Base-by-base conservation (phyloP, 2,797 vertebrate species). In the Coendou prehensilis region DNA sequence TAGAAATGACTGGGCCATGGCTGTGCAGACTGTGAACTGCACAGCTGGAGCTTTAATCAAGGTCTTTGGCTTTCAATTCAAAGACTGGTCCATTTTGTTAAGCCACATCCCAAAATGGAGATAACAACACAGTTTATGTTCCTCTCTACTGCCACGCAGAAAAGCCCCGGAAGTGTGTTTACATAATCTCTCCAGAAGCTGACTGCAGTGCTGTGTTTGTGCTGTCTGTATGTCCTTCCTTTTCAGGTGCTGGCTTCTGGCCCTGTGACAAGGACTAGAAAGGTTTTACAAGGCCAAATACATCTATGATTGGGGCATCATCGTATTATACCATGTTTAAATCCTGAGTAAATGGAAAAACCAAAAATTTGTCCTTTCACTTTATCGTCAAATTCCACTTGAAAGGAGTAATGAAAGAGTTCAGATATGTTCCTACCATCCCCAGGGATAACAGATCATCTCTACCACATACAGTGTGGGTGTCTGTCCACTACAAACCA, bases 281-380 rank as follows among this genome's bases (percentile, higher is more conserved):
- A 87, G 73, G 81, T 45, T 95, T 93, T 75, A 57, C 81, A 95
- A 95, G 59, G 84, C 17, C 91, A 96, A 89, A 50, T 18, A 61
- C 59, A 89, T 61, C 69, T 96, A 52, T 81, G 81, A 88, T 61
- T 89, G 87, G 85, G 47, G 93, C 6, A 2, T 47, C 52, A 15
- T 6, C 45, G 23, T 57, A 91, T 87, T 54, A 69, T 59, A 91
- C 26, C 50, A 61, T 80, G 76, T 82, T 96, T 93, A 89, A 86
- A 79, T 95, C 56, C 47, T 6, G 28, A 86, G 47, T 96, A 92
- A 94, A 91, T 87, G 28, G 71, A 92, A 97, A 75, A 50, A 85
- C 41, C 41, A 33, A 63, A 87, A 92, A 50, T 61, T 63, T 45
- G 45, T 37, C 76, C 54, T 89, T 94, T 91, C 84, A 92, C 5